Evolutionary conservation across 1,140 invertebrate genomes (phyloP), one percentile per base, ranked within the genome.

Genomic region (Drosophila serrata): DNA sequence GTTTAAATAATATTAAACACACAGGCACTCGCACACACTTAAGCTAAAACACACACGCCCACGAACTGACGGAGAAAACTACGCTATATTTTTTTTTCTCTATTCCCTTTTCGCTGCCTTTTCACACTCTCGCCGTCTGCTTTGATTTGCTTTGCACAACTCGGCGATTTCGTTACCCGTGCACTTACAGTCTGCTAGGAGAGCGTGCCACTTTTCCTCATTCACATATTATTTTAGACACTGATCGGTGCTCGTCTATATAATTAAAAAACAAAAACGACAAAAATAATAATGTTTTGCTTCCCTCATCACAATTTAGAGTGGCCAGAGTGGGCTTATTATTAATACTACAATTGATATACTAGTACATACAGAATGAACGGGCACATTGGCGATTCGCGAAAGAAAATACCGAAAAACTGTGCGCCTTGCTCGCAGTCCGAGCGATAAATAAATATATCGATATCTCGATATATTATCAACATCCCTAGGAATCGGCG

Each of bases 231-330:
- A 48, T 62, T 19, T 55, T 49, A 59, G 13, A 24, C 48, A 65
- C 56, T 39, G 27, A 48, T 15, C 24, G 46, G 15, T n/a, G 39
- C 39, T 74, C 11, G 45, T 78, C 72, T 74, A 79, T 75, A 82
- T 61, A 76, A 82, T 79, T 55, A 68, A 86, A 86, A 86, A 87
- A 86, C 76, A 77, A 86, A 86, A 86, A 88, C 78, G 74, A 87
- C 81, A 72, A 86, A 82, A 87, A 86, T 82, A 85, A 86, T 70
- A 82, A 82, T 86, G 75, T 79, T 79, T 79, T 79, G 65, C 65
- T 70, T 77, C 56, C 62, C 75, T 57, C 76, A 79, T 67, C 51
- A 58, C 42, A 67, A 72, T 39, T 70, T 24, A 72, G 39, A 39
- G 64, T 63, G 64, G 8, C 61, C 37, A 58, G 56, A 29, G 12